Evolutionary conservation across 2,888 invertebrate species (phyloP), one percentile per base, ranked within the genome.

Genomic region (Biston stratarius): DNA sequence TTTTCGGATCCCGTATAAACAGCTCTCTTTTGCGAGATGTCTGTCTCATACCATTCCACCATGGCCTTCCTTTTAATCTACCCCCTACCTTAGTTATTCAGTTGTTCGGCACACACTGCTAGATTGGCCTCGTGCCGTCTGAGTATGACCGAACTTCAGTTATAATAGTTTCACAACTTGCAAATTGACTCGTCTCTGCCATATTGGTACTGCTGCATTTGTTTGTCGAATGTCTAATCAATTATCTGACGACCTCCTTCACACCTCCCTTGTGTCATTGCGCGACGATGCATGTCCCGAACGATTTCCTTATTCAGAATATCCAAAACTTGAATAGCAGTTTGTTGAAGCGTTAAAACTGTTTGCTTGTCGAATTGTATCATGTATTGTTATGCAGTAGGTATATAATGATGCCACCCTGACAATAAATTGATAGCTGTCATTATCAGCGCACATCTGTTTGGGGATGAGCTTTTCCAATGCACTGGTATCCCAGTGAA

Each of bases 281-380:
- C 38, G 52, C 33, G 45, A 36, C 45, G 45, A 57, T 57, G 57
- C 57, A 45, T 57, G 36, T 57, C 57, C 5, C 49, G 33, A 33
- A 12, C 6, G 5, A 34, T 48, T 48, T 48, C 33, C 48, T 48
- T 47, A 10, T 24, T 9, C 47, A 15, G 9, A 47, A 47, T 14
- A 15, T 47, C 3, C 15, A 15, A 14, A 15, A 44, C 44, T n/a
- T 12, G 11, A 5, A 42, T 6, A 38, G 38, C 38, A 8, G 38
- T 38, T 44, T 44, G 9, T 44, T 11, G 11, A 5, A 10, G 44
- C 44, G n/a, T 10, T 44, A 44, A 44, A 44, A 6, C 44, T 24
- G 1, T 24, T 24, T 1, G 24, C 24, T 24, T 24, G 24, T 3
- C 24, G 24, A 24, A 2, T 24, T 24, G 24, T 24, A 24, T 24